Evolutionary conservation across 2,113 vertebrate genomes (phyloP).

Genomic region (Hyperopisus bebe): DNA sequence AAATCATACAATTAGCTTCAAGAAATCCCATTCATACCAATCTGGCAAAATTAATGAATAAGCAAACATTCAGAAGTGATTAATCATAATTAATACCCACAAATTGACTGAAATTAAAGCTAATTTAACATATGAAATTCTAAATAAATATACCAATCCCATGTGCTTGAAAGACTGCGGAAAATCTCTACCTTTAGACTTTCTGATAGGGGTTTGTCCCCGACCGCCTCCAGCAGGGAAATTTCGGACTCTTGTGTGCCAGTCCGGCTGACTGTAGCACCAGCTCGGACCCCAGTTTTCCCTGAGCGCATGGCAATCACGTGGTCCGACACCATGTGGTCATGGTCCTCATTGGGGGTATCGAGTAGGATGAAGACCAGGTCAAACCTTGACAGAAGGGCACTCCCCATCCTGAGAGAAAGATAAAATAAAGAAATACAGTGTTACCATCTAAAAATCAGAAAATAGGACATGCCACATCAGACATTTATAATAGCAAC

Average conservation of each 20-base stretch:
- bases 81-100: neutral
- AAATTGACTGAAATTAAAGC: neutral
- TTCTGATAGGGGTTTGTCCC: constrained; percentile 73
- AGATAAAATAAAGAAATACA: neutral
- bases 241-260: constrained; percentile 54
- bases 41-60: neutral
- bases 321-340: constrained; percentile 86
- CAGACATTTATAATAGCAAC: neutral
- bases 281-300: constrained; percentile 49
- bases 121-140: neutral
- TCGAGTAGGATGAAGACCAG: constrained; percentile 94
- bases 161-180: neutral
- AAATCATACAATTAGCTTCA: neutral
- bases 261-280: constrained; percentile 56
- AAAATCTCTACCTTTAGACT: constrained; percentile 71
- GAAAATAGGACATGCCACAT: neutral
- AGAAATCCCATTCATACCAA: neutral
- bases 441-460: neutral
- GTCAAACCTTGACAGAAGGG: constrained; percentile 89
- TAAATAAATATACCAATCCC: neutral
- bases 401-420: constrained; percentile 81
- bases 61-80: neutral
- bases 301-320: constrained; percentile 85
- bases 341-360: constrained; percentile 87
- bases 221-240: constrained; percentile 71